Conservation (phyloP, 2,113 vertebrate species). For the Setophaga coronata region DNA sequence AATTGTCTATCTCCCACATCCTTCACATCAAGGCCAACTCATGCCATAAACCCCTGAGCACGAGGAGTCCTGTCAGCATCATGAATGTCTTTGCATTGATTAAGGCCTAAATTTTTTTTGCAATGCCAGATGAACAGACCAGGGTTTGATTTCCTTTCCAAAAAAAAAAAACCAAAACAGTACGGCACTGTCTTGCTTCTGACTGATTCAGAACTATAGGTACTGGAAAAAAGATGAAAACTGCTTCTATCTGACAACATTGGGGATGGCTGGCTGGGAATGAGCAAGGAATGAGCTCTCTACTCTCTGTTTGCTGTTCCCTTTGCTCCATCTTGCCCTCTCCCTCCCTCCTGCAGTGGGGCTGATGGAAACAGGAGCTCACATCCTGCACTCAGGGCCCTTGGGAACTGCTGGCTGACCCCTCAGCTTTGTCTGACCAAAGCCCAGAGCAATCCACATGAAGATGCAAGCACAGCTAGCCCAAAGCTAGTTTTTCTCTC, state of each 20-base stretch:
- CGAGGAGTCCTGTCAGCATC: neutral
- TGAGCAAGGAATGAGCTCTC: neutral
- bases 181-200: neutral
- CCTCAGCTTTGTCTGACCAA: neutral
- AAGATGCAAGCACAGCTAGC: neutral
- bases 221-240: neutral
- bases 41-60: neutral
- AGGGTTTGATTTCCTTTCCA: neutral
- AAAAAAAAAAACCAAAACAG: neutral
- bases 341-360: neutral
- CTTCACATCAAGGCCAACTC: neutral
- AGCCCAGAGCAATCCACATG: rapidly evolving
- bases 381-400: neutral
- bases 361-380: neutral
- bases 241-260: neutral
- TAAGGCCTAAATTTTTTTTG: neutral
- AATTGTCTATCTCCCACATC: neutral
- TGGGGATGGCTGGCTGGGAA: neutral
- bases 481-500: neutral
- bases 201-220: neutral
- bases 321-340: neutral
- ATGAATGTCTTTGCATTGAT: neutral
- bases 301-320: rapidly evolving
- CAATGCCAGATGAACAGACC: neutral
- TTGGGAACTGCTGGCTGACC: neutral